Evolutionary conservation across 2,797 vertebrate species (phyloP).

Genomic region (Rhinatrema bivittatum): DNA sequence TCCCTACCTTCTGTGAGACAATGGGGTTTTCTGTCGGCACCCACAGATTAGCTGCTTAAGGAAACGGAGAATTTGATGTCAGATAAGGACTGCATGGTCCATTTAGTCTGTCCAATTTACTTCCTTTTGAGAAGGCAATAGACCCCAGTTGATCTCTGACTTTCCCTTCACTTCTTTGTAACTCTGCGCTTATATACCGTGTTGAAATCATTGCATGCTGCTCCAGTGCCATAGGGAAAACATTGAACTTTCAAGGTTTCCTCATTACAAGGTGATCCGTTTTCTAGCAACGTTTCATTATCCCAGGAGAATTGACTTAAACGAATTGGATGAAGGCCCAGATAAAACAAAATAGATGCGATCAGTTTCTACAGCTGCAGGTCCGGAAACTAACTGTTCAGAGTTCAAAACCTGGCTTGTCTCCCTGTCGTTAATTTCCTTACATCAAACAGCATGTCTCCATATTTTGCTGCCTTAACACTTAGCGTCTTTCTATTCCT

Average conservation of each 20-base stretch:
- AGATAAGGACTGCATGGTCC: too few relatives aligned
- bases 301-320: neutral
- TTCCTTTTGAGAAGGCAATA: too few relatives aligned
- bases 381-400: neutral
- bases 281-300: neutral
- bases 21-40: too few relatives aligned
- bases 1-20: too few relatives aligned
- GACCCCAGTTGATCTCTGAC: too few relatives aligned
- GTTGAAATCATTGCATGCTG: too few relatives aligned
- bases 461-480: neutral
- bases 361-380: neutral
- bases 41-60: too few relatives aligned
- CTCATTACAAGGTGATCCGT: neutral
- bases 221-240: neutral
- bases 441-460: neutral
- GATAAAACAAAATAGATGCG: neutral
- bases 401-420: neutral
- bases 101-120: too few relatives aligned
- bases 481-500: neutral
- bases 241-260: neutral
- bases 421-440: neutral
- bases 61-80: too few relatives aligned
- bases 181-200: too few relatives aligned
- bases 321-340: slow-evolving; percentile 3
- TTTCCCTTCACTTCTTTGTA: too few relatives aligned